A percentile compares a stretch with the other conserved stretches of the same genome.
phyloP scores from a whole-genome alignment of 2,797 vertebrate species.

The Meriones psammophilus region DNA sequence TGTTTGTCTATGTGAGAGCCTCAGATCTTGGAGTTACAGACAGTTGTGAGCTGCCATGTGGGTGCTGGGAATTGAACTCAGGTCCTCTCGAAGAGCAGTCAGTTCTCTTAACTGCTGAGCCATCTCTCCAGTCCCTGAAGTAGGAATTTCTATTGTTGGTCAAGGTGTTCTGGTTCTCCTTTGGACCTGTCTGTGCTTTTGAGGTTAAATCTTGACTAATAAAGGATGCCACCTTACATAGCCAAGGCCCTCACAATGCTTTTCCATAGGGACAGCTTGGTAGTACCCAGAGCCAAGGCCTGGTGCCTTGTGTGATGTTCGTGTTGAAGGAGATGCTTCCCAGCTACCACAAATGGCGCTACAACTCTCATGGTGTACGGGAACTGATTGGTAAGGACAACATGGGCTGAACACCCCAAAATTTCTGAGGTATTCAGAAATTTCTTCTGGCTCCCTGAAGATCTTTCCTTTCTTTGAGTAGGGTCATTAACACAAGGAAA shows the following conservation, averaged over 20 bases:
- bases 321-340: constrained; percentile 99
- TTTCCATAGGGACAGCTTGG: constrained; percentile 95
- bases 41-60: too few relatives aligned
- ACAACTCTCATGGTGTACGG: constrained; percentile 95
- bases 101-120: too few relatives aligned
- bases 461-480: neutral
- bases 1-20: too few relatives aligned
- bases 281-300: constrained; percentile 96
- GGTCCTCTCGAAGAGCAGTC: too few relatives aligned
- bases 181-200: neutral
- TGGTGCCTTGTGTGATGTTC: constrained; percentile 97
- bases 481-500: neutral
- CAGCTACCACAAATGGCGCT: constrained; percentile 98
- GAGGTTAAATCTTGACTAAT: constrained; percentile 33
- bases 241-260: constrained; percentile 21
- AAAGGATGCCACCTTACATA: neutral
- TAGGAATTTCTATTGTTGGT: neutral
- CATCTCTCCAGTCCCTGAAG: neutral
- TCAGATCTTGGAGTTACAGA: too few relatives aligned
- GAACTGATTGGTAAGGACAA: constrained; percentile 94
- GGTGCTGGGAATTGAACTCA: too few relatives aligned
- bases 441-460: neutral
- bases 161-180: constrained; percentile 27
- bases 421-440: neutral
- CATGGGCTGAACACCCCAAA: rapidly evolving